These are phyloP conservation scores for human DNA, from an alignment of 2,113 vertebrate species.

Conservation along the genomic window GRCh38 chr6:67782501-67783000, in stretches of 20 bases:
- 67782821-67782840: not conserved
- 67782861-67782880: not conserved
- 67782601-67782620: not conserved
- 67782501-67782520: not conserved
- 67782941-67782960: not conserved
- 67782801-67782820: not conserved
- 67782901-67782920: not conserved
- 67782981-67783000: not conserved
- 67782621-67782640: not conserved
- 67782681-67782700: not conserved
- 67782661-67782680: not conserved
- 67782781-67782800: not conserved
- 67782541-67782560: not conserved
- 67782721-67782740: not conserved
- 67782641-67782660: not conserved
- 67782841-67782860: not conserved
- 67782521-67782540: not conserved
- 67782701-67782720: accelerated
- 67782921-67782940: not conserved
- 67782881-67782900: not conserved
- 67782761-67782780: not conserved
- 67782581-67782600: not conserved
- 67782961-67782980: not conserved
- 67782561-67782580: not conserved
- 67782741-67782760: not conserved